Conservation (phyloP, 2,888 invertebrate species). For the Notodonta dromedarius region DNA sequence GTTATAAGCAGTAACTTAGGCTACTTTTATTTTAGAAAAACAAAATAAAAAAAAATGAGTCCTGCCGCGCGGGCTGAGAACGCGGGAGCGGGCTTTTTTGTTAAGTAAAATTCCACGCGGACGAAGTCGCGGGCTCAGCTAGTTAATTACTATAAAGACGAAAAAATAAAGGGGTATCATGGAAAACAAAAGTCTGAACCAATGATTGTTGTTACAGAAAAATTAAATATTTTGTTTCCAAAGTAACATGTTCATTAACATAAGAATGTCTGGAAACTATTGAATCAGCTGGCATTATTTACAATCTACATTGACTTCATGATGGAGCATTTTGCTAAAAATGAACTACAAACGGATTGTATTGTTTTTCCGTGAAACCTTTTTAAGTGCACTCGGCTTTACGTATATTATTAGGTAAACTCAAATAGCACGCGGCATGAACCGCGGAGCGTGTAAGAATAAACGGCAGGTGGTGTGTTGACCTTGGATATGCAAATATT, state of each 20-base stretch:
- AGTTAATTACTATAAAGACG: neutral
- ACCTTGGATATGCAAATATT: constrained; percentile 69
- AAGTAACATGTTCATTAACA: neutral
- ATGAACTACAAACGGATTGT: neutral
- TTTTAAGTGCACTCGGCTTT: neutral
- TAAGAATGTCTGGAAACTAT: neutral
- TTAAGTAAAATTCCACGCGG: too few species aligned
- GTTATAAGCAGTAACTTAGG: too few species aligned
- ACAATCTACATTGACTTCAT: neutral
- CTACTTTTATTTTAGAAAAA: too few species aligned
- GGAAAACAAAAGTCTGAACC: constrained; percentile 4
- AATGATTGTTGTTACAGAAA: constrained; percentile 5
- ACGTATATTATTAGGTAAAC: constrained; percentile 7
- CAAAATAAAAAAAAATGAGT: too few species aligned
- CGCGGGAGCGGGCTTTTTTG: too few species aligned
- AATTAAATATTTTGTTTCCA: neutral
- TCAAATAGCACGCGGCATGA: constrained; percentile 17
- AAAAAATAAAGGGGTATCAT: neutral
- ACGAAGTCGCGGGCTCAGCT: too few species aligned
- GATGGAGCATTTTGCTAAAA: neutral
- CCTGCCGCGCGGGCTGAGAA: too few species aligned
- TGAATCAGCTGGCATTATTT: neutral
- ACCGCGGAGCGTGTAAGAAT: constrained; percentile 32
- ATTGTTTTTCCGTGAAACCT: neutral
- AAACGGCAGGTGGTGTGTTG: constrained; percentile 59